phyloP scores from a whole-genome alignment of 2,797 vertebrate genomes.

The Dromococcyx pavoninus region DNA sequence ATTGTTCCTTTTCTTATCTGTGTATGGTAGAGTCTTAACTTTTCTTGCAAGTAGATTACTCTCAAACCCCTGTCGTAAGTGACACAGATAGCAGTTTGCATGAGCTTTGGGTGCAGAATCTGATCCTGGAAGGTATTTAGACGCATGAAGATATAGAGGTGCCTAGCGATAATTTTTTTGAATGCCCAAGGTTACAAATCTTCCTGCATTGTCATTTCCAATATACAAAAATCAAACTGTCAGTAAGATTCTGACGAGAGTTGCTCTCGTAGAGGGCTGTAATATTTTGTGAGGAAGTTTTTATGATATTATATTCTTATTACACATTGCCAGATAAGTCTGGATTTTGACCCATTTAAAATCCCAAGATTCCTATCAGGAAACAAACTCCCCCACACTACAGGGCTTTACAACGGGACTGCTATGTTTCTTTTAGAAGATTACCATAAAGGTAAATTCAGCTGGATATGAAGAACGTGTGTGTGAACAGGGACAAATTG shows the following conservation, averaged over 20 bases:
- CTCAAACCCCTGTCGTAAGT: background rate
- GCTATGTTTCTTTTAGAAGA: background rate
- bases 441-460: background rate
- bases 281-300: background rate
- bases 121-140: background rate
- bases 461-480: background rate
- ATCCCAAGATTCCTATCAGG: background rate
- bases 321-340: background rate
- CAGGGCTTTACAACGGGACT: background rate
- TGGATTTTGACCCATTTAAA: background rate
- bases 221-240: background rate
- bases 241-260: background rate
- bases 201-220: background rate
- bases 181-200: background rate
- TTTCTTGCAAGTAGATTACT: conserved; percentile 27
- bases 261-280: background rate
- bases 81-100: background rate
- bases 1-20: conserved; percentile 44
- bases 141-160: background rate
- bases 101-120: background rate
- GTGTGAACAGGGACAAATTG: background rate
- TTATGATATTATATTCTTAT: background rate
- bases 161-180: background rate
- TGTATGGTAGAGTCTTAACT: background rate
- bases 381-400: background rate